These are phyloP conservation scores for Rhynchophorus ferrugineus DNA, from an alignment of 1,140 invertebrate genomes.

Conservation along the genomic window DNA sequence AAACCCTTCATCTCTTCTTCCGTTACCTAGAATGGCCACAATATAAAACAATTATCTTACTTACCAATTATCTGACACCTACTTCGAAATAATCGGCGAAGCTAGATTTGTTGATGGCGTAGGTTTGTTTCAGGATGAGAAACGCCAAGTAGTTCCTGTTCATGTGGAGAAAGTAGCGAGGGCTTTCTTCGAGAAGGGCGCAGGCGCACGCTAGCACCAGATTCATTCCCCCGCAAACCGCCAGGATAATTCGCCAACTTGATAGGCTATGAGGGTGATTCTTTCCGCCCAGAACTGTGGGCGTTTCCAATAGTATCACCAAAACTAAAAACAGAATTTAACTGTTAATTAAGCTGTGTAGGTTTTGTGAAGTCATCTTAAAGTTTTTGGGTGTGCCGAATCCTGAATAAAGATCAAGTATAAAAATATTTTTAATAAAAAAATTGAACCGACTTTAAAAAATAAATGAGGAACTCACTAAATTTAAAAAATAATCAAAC, in stretches of 20 bases:
- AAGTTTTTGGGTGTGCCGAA: no score
- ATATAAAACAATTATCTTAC: neutral
- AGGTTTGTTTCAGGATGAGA: constrained; percentile 29
- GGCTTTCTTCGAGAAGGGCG: constrained; percentile 30
- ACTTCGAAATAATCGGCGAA: constrained; percentile 29
- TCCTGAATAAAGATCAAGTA: no score
- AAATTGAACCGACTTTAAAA: no score
- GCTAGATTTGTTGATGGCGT: constrained; percentile 34
- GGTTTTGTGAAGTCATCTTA: no score
- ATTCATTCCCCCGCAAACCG: constrained; percentile 24
- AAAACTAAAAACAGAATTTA: constrained; percentile 5
- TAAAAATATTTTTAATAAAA: no score
- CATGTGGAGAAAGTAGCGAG: constrained; percentile 27
- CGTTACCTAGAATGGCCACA: constrained; percentile 4
- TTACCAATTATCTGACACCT: neutral
- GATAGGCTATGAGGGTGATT: constrained; percentile 11
- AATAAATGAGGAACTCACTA: no score
- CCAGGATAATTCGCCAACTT: constrained; percentile 31
- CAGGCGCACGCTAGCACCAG: constrained; percentile 29
- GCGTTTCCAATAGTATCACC: constrained; percentile 8
- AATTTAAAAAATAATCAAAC: no score
- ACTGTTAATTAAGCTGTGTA: constrained; percentile 1
- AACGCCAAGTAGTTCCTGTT: constrained; percentile 24
- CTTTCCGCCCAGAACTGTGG: neutral
- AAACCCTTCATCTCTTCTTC: constrained; percentile 13